Percentiles rank a stretch among this genome's conserved stretches.
phyloP scores from a whole-genome alignment of 2,113 vertebrate genomes.

The Cricetomys ansorgei region DNA sequence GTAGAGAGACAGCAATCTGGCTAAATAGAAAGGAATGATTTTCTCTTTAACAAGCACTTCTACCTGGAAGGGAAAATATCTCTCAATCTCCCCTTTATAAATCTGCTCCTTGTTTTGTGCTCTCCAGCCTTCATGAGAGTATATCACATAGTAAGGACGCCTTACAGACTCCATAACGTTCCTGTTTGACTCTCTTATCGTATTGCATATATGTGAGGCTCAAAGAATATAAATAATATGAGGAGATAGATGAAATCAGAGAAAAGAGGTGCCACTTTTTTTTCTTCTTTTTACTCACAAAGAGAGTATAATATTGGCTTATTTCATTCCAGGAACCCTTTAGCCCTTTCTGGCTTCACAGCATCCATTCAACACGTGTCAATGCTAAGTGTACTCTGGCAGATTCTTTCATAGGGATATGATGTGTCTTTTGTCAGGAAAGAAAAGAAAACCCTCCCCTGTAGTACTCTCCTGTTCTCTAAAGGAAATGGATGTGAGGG shows the following conservation, averaged over 20 bases:
- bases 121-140: not conserved
- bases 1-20: constrained; percentile 57
- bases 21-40: constrained; percentile 66
- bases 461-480: constrained; percentile 12
- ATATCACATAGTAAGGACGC: not conserved
- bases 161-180: not conserved
- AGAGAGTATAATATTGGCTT: not conserved
- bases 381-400: constrained; percentile 59
- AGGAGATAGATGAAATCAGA: not conserved
- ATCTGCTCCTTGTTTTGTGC: constrained; percentile 38
- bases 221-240: not conserved
- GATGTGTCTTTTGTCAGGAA: constrained; percentile 14
- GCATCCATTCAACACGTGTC: constrained; percentile 45
- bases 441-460: not conserved
- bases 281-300: not conserved
- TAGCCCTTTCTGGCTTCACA: not conserved
- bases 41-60: constrained; percentile 68
- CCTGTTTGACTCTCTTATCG: not conserved
- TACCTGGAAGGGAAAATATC: constrained; percentile 57
- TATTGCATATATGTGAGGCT: not conserved
- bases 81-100: constrained; percentile 19
- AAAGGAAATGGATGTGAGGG: constrained; percentile 25
- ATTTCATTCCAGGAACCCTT: constrained; percentile 30
- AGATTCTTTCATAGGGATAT: constrained; percentile 14
- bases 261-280: not conserved